phyloP scores from a whole-genome alignment of 2,797 vertebrate genomes.

The Molossus alvarezi region DNA sequence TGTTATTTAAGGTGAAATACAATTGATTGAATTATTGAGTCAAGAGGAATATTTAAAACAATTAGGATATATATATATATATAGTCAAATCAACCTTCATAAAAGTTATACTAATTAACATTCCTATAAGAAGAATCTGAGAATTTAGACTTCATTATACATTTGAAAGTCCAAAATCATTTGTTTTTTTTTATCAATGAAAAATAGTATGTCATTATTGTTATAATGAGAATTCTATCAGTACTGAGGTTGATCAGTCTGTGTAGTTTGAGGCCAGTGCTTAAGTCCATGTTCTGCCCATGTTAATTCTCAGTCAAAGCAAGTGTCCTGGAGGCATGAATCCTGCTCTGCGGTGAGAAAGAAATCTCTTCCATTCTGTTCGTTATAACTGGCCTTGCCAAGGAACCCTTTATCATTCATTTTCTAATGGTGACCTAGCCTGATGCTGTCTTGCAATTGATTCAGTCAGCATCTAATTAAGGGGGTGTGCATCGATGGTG shows the following conservation, averaged over 20 bases:
- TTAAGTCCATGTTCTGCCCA: not conserved
- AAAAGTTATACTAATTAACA: slow-evolving; percentile 32
- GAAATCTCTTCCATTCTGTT: slow-evolving; percentile 44
- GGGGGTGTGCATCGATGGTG: slow-evolving; percentile 9
- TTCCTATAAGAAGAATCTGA: not conserved
- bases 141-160: not conserved
- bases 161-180: not conserved
- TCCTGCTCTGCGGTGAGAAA: not conserved
- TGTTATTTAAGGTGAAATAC: not conserved
- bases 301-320: not conserved
- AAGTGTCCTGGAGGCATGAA: not conserved
- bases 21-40: not conserved
- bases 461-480: slow-evolving; percentile 38
- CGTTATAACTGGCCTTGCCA: not conserved
- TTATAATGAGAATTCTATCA: slow-evolving; percentile 35
- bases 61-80: not conserved
- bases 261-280: not conserved
- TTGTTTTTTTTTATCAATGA: not conserved
- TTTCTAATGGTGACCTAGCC: slow-evolving; percentile 45
- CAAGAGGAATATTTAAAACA: slow-evolving; percentile 3
- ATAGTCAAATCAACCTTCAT: not conserved
- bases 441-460: not conserved
- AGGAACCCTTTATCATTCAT: slow-evolving; percentile 14
- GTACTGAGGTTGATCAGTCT: not conserved
- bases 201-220: not conserved